These are phyloP conservation scores for Drosophila pegasa DNA, from an alignment of 2,888 invertebrate species.

Conservation along the genomic window DNA sequence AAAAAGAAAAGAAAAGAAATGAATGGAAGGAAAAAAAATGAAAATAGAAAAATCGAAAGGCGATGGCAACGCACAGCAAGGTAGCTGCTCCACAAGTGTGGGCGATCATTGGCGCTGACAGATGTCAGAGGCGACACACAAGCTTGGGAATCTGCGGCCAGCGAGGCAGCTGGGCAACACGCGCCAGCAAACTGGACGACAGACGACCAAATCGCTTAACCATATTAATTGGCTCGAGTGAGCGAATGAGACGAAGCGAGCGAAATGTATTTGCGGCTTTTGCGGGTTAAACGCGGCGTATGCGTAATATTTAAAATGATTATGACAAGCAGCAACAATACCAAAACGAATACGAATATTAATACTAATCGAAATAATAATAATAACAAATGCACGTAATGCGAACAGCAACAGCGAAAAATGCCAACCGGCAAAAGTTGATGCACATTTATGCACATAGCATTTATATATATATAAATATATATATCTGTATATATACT, in stretches of 20 bases:
- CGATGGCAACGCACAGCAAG: not conserved
- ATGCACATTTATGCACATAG: constrained; percentile 26
- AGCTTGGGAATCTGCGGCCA: constrained; percentile 59
- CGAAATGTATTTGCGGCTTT: constrained; percentile 33
- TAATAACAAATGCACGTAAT: constrained; percentile 16
- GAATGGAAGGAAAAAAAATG: constrained; percentile 10
- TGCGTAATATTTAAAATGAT: constrained; percentile 61
- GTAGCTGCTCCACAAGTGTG: constrained; percentile 13
- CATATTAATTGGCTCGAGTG: constrained; percentile 72
- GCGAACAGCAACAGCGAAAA: constrained; percentile 10
- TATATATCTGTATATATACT: constrained; percentile 12
- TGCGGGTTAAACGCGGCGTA: constrained; percentile 55
- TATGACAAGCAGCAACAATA: constrained; percentile 31
- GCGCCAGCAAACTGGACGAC: constrained; percentile 64
- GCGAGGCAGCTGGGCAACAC: constrained; percentile 66
- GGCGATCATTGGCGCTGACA: constrained; percentile 43
- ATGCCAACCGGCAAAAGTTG: constrained; percentile 60
- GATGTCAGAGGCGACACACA: constrained; percentile 52
- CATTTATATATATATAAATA: constrained; percentile 14
- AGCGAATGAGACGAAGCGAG: not conserved
- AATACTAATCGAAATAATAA: constrained; percentile 17
- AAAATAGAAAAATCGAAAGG: not conserved
- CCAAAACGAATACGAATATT: constrained; percentile 1
- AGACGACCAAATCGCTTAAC: constrained; percentile 66
- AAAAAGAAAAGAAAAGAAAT: constrained; percentile 20